Evolutionary conservation across 2,888 invertebrate species (phyloP), one percentile per base, ranked within the genome.

Genomic region (Zygaena filipendulae): DNA sequence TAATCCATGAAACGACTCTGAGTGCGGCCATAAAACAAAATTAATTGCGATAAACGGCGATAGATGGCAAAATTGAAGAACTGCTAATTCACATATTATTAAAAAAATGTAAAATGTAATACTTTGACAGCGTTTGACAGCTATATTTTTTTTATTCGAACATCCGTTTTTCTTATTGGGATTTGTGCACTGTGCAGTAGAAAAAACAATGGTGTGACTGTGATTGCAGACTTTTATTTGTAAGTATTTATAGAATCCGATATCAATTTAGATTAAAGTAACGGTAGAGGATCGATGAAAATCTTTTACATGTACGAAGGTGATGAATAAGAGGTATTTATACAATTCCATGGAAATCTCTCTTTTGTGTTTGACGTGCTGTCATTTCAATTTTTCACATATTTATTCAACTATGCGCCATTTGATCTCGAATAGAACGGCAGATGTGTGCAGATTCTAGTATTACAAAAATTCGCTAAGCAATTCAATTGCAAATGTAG

Each of bases 141-240:
- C 44, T 54, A 43, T 25, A 29, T 26, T 40, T 53, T 55, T 52
- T 57, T 57, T 61, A 51, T 31, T 39, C n/a, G n/a, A n/a, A n/a
- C n/a, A n/a, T n/a, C n/a, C n/a, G n/a, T n/a, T n/a, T n/a, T n/a
- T n/a, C n/a, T n/a, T n/a, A n/a, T n/a, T n/a, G n/a, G n/a, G n/a
- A n/a, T n/a, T n/a, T n/a, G n/a, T n/a, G n/a, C n/a, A n/a, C n/a
- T n/a, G n/a, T 72, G 74, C 69, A 71, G 72, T 68, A 69, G 74
- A 74, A 77, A 77, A 79, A 79, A 80, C 79, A 80, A 79, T 79
- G 79, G 80, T 79, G 80, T 79, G 72, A 79, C 74, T 79, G 80
- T 79, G 72, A 79, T 74, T 79, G 74, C 74, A 75, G 77, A 77
- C 70, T 80, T 77, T 79, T 75, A 77, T 79, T 77, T 79, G 79